These are phyloP conservation scores for Desmodus rotundus DNA, from an alignment of 2,113 vertebrate genomes.

Conservation along the genomic window DNA sequence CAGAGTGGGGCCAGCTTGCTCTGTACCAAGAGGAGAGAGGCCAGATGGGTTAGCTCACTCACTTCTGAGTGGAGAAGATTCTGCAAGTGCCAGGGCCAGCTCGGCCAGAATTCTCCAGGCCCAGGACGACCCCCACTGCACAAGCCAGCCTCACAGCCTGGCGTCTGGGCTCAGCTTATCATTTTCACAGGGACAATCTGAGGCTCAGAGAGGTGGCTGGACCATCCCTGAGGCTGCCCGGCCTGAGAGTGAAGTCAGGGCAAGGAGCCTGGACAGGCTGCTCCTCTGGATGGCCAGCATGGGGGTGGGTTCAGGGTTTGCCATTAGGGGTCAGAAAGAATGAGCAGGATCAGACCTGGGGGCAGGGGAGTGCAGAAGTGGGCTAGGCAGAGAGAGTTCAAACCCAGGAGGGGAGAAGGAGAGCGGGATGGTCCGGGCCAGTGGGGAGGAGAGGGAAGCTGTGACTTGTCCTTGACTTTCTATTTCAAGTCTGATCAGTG, in stretches of 20 bases:
- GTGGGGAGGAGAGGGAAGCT: background rate
- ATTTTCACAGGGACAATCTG: background rate
- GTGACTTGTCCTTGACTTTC: slow-evolving; percentile 3
- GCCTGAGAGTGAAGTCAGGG: background rate
- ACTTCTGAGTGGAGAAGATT: background rate
- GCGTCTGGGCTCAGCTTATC: background rate
- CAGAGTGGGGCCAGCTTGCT: background rate
- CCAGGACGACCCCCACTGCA: background rate
- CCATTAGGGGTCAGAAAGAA: background rate
- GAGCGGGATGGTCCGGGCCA: background rate
- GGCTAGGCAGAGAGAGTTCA: background rate
- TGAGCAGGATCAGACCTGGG: background rate
- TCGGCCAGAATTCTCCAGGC: background rate
- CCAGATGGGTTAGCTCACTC: background rate
- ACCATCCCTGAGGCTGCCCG: background rate
- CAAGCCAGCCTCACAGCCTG: background rate
- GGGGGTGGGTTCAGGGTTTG: background rate
- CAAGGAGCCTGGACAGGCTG: background rate
- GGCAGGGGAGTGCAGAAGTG: background rate
- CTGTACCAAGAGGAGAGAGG: background rate
- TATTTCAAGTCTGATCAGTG: background rate
- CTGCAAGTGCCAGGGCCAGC: background rate
- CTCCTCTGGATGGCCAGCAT: background rate
- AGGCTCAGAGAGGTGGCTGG: background rate
- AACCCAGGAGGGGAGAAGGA: background rate